A percentile compares a stretch with the other conserved stretches of the same genome.
phyloP scores from a whole-genome alignment of 1,140 invertebrate genomes.

The Trichonephila inaurata region DNA sequence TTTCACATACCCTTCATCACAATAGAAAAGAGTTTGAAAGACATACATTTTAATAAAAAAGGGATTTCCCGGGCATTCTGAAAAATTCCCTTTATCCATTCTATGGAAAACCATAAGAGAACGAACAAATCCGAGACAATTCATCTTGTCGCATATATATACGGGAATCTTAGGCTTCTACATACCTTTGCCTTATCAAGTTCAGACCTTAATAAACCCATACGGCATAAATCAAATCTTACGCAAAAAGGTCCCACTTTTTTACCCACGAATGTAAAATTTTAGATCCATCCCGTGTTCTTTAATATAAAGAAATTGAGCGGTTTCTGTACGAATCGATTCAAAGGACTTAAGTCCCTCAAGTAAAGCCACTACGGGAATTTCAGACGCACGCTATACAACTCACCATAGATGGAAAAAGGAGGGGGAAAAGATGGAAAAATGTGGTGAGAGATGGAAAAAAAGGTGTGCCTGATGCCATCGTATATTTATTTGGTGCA shows the following conservation, averaged over 20 bases:
- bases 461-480: conserved; percentile 44
- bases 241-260: not conserved
- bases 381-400: conserved; percentile 39
- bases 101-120: not conserved
- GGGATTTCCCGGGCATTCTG: too few species aligned
- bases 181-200: conserved; percentile 21
- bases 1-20: too few species aligned
- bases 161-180: not conserved
- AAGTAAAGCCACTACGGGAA: conserved; percentile 25
- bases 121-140: conserved; percentile 3
- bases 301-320: conserved; percentile 68
- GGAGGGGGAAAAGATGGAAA: not conserved
- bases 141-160: conserved; percentile 4
- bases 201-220: not conserved
- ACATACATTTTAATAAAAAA: too few species aligned
- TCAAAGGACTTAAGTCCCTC: conserved; percentile 32
- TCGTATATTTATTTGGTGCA: conserved; percentile 70
- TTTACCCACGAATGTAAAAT: conserved; percentile 53
- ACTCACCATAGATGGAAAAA: not conserved
- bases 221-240: conserved; percentile 8
- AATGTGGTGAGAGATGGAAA: not conserved
- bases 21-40: too few species aligned
- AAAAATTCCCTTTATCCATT: not conserved
- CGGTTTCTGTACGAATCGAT: conserved; percentile 12
- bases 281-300: conserved; percentile 34